A percentile compares a stretch with the other conserved stretches of the same genome.
Evolutionary conservation across 2,113 vertebrate species (phyloP).

Genomic region (Podarcis cretensis): DNA sequence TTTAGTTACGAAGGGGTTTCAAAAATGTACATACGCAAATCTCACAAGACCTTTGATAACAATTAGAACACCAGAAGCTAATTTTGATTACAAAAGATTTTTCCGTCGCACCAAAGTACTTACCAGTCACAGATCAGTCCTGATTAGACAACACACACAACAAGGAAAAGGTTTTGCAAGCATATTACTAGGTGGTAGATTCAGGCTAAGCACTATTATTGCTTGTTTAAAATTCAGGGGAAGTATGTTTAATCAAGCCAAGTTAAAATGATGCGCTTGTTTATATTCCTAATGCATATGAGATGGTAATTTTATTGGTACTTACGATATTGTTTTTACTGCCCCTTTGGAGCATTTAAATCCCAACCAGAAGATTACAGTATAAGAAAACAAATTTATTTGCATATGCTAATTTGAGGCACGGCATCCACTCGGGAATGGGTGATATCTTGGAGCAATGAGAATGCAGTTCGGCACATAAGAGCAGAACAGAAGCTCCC

Average conservation of each 20-base stretch:
- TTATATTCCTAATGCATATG: constrained; percentile 34
- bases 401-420: constrained; percentile 17
- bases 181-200: neutral
- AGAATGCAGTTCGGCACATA: neutral
- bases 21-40: constrained; percentile 2
- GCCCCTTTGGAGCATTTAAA: constrained; percentile 25
- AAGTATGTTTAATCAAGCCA: constrained; percentile 28
- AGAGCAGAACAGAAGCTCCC: neutral
- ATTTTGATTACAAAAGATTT: constrained; percentile 29
- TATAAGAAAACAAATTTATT: constrained; percentile 17
- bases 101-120: constrained; percentile 7
- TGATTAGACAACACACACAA: constrained; percentile 14
- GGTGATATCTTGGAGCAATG: constrained; percentile 12
- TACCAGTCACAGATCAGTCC: neutral
- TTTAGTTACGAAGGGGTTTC: neutral
- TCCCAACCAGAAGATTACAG: constrained; percentile 1
- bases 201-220: neutral
- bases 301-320: constrained; percentile 21
- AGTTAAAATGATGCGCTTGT: constrained; percentile 1
- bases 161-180: neutral
- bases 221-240: constrained; percentile 23
- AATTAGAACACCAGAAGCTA: constrained; percentile 13
- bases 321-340: constrained; percentile 11
- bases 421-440: neutral
- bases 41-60: constrained; percentile 1